phyloP scores from a whole-genome alignment of 2,888 invertebrate species.

The Aphelenchoides bicaudatus region DNA sequence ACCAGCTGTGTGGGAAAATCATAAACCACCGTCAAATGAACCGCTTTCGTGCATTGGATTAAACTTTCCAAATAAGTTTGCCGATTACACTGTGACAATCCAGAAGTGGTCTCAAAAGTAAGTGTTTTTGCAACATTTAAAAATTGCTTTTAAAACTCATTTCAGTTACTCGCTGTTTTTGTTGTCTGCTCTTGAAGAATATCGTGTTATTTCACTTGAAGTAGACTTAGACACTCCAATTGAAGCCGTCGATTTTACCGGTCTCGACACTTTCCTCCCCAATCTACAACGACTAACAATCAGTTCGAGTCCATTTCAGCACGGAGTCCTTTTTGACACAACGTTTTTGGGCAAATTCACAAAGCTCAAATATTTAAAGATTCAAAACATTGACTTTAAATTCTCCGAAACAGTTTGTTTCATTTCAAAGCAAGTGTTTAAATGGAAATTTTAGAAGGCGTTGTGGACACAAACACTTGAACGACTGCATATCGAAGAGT shows the following conservation, averaged over 20 bases:
- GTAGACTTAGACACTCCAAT: conserved; percentile 15
- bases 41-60: conserved; percentile 17
- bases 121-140: not conserved
- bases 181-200: conserved; percentile 17
- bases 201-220: conserved; percentile 27
- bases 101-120: conserved; percentile 14
- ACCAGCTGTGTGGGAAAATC: not conserved
- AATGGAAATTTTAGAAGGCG: conserved; percentile 20
- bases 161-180: conserved; percentile 18
- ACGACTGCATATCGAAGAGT: conserved; percentile 48
- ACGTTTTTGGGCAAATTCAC: conserved; percentile 28
- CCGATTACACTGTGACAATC: conserved; percentile 19
- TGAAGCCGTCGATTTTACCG: not conserved
- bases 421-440: not conserved
- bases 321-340: conserved; percentile 10
- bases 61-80: conserved; percentile 21
- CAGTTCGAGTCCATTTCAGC: not conserved
- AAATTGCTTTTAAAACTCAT: not conserved
- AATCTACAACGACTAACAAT: conserved; percentile 4
- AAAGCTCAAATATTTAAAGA: conserved; percentile 31
- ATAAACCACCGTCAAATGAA: conserved; percentile 2
- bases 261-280: not conserved
- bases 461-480: conserved; percentile 31
- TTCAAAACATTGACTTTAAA: conserved; percentile 43
- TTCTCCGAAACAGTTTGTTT: conserved; percentile 18